Evolutionary conservation across 2,113 vertebrate species (phyloP), one percentile per base, ranked within the genome.

Genomic region (Tetrao urogallus): DNA sequence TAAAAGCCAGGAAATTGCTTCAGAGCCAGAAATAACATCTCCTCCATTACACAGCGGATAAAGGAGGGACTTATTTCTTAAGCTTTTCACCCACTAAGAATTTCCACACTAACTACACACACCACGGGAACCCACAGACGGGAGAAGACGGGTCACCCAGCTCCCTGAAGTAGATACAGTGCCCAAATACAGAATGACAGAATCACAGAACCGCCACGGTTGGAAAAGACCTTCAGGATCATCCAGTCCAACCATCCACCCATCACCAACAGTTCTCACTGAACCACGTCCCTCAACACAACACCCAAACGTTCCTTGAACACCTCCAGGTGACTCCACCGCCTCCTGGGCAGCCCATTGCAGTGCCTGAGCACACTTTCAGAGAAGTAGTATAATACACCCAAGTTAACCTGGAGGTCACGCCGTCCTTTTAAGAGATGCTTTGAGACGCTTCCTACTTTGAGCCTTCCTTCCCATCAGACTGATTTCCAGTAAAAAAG

Each of bases 111-210:
- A 60, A 82, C 70, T 40, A 43, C 36, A 61, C 15, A 86, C 9
- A 76, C 36, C 34, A 30, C 11, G 40, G 30, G 85, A 71, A 86
- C 4, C 34, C 13, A 11, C 79, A 86, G 20, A 40, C 8, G 24
- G 72, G n/a, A 76, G 28, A 87, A 57, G 0, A 0, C 16, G 40
- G 6, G 18, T 25, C 38, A 61, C 11, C 14, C 47, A 48, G 45
- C 25, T 74, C 38, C 56, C 72, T 77, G 42, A 52, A 80, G 34
- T 42, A 28, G 40, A 4, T 2, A 11, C 15, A 50, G 45, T 1
- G 0, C 36, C 22, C 52, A 75, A 42, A 70, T 82, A 58, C 40
- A 40, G 40, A 40, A 40, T 40, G 11, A 40, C 40, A 40, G 40
- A 40, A 40, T 40, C 40, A 40, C 40, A 40, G 40, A 40, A 40